Evolutionary conservation across 2,888 invertebrate species (phyloP).

Genomic region (Drosophila nr. perissopoda): DNA sequence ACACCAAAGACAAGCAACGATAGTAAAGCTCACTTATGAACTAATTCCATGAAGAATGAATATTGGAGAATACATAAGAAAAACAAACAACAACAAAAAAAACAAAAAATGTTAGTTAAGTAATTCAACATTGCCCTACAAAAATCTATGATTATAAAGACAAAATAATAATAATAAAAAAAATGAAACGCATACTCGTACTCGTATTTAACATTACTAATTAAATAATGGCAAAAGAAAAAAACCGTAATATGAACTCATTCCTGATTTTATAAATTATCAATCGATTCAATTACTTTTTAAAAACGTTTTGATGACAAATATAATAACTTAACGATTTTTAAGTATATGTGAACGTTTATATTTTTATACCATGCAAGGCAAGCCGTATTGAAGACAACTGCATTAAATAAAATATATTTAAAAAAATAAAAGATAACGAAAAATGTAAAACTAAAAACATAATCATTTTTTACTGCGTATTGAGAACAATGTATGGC

Average conservation of each 20-base stretch:
- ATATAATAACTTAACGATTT: conserved; percentile 64
- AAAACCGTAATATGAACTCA: conserved; percentile 36
- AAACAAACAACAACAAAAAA: conserved; percentile 12
- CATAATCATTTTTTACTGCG: conserved; percentile 68
- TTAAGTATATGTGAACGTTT: conserved; percentile 76
- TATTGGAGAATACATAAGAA: conserved; percentile 11
- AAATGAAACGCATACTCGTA: conserved; percentile 7
- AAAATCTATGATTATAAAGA: conserved; percentile 20
- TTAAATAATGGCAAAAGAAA: conserved; percentile 19
- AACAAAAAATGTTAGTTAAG: conserved; percentile 41
- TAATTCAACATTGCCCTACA: conserved; percentile 49
- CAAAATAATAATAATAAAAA: conserved; percentile 1
- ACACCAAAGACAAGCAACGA: conserved; percentile 64
- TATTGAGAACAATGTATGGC: conserved; percentile 49
- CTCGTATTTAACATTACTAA: conserved; percentile 31
- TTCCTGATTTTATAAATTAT: conserved; percentile 51
- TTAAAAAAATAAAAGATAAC: conserved; percentile 29
- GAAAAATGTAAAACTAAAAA: conserved; percentile 45
- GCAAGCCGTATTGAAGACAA: conserved; percentile 59
- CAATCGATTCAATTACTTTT: conserved; percentile 59
- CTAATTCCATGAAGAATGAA: conserved; percentile 40
- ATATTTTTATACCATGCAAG: conserved; percentile 79
- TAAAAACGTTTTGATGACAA: conserved; percentile 46
- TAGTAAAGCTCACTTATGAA: conserved; percentile 65
- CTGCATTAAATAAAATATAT: conserved; percentile 48